Base-by-base conservation (phyloP, 2,797 vertebrate genomes). In the Pangasius krempfi region DNA sequence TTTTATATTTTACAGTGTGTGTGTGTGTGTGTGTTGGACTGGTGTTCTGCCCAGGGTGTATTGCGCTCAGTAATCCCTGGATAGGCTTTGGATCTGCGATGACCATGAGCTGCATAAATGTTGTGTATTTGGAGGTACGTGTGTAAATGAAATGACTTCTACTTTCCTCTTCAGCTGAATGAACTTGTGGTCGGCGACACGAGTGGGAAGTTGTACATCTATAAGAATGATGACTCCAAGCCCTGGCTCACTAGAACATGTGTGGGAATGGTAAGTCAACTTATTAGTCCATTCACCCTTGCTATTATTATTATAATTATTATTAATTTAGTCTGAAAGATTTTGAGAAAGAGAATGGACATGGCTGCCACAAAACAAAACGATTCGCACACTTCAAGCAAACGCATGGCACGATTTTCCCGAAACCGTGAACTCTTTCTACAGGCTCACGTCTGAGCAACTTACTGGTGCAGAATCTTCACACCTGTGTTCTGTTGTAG, bases 101-200 rank as follows among this genome's bases (percentile, higher is more conserved):
- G 3, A 73, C 22, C 0, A 10, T 75, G 40, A 14, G 52, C 10
- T 60, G 10, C 2, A 44, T 47, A 47, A 52, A 76, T 50, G 73
- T 13, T n/a, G 44, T 76, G 27, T 25, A 6, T 75, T 47, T 47
- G 22, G 22, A 25, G 3, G 27, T 2, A 27, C 30, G 33, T 80
- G 8, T 81, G 44, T 68, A n/a, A 60, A 81, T 40, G 22, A 60
- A 22, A 40, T 68, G 8, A 8, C 18, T 25, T 12, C 22, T 1
- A 66, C 66, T 33, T 72, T 87, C 25, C 40, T 30, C 8, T 82
- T 25, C 60, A 99, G 98, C 89, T 99, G 91, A 99, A 99, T 25
- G 98, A 99, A 90, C 94, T 99, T 0, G 96, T 99, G 50, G 97
- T 99, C 37, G 98, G 98, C 56, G 98, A 99, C 94, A 99, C 97